Evolutionary conservation across 2,888 invertebrate genomes (phyloP).

Genomic region (Myopa testacea): DNA sequence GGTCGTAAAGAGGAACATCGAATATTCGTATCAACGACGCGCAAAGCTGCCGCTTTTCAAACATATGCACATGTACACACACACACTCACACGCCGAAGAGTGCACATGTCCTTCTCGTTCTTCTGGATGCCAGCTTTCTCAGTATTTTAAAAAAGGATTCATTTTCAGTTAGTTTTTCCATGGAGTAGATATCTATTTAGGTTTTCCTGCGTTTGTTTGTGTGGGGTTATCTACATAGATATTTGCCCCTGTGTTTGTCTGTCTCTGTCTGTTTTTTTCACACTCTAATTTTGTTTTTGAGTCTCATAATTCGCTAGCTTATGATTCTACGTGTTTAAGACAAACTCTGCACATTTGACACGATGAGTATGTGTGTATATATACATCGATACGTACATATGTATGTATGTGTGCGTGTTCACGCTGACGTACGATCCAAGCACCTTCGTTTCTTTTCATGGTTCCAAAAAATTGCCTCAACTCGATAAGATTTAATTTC

Average conservation of each 20-base stretch:
- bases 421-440: neutral
- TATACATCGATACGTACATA: neutral
- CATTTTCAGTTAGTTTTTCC: conserved; percentile 48
- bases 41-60: neutral
- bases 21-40: conserved; percentile 29
- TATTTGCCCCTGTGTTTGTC: conserved; percentile 5
- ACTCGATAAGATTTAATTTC: conserved; percentile 60
- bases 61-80: conserved; percentile 8
- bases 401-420: too few species aligned
- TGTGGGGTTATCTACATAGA: neutral
- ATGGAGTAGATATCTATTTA: neutral
- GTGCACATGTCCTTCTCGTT: neutral
- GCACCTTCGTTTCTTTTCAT: neutral
- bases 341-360: neutral
- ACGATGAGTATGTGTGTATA: neutral
- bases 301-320: conserved; percentile 52
- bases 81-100: too few species aligned
- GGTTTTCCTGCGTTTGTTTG: conserved; percentile 11
- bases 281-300: conserved; percentile 57
- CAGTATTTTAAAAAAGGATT: conserved; percentile 51
- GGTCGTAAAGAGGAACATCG: conserved; percentile 43
- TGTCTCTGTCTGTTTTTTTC: conserved; percentile 24
- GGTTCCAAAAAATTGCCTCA: conserved; percentile 56
- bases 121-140: conserved; percentile 8
- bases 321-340: neutral